Conservation (phyloP, 2,888 invertebrate genomes). For the Timema cristinae region DNA sequence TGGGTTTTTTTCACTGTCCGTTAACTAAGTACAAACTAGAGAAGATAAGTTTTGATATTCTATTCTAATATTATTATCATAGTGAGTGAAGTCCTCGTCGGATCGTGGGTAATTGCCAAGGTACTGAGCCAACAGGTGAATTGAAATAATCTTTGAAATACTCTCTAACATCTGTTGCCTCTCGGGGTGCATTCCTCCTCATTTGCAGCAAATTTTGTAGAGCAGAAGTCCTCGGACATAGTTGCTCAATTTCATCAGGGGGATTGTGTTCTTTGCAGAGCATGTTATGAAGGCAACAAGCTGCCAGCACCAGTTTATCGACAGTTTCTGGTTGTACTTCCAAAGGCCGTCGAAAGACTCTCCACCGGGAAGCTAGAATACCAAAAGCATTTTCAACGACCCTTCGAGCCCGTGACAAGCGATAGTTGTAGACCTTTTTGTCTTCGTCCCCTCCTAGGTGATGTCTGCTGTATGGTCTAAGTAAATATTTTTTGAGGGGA, state of each 20-base stretch:
- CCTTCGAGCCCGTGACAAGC: slow-evolving; percentile 15
- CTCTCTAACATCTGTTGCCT: not conserved
- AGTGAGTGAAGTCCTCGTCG: no score
- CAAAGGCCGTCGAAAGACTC: slow-evolving; percentile 10
- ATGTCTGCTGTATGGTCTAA: slow-evolving; percentile 14
- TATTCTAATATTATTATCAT: no score
- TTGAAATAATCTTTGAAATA: not conserved
- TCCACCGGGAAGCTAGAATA: slow-evolving; percentile 19
- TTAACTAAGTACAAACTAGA: no score
- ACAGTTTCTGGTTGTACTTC: slow-evolving; percentile 9
- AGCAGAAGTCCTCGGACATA: not conserved
- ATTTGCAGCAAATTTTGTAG: not conserved
- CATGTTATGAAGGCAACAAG: slow-evolving; percentile 19
- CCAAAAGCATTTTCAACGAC: slow-evolving; percentile 22
- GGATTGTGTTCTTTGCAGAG: not conserved
- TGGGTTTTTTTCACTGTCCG: no score
- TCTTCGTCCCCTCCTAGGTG: not conserved
- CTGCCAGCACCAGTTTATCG: slow-evolving; percentile 12
- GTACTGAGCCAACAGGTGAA: slow-evolving; percentile 2
- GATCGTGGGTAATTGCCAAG: not conserved
- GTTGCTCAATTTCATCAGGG: not conserved
- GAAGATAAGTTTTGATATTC: no score
- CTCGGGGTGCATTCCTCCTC: not conserved
- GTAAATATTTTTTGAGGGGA: slow-evolving; percentile 11
- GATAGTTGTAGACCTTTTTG: slow-evolving; percentile 19